Base-by-base conservation (phyloP, 2,113 vertebrate genomes). In the Amphilophus citrinellus region DNA sequence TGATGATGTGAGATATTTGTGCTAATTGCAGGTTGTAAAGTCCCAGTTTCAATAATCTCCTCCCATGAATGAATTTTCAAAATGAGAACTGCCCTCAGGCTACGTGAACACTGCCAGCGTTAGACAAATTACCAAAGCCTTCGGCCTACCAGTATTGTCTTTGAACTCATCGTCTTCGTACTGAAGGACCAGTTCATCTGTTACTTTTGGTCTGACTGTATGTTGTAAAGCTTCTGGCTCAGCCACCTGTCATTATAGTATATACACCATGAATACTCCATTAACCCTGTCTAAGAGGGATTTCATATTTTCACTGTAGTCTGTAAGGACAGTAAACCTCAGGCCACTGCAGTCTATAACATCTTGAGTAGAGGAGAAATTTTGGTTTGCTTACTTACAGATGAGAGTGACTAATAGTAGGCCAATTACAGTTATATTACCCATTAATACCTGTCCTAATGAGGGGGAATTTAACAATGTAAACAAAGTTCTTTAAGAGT, bases 371-470 rank as follows among this genome's bases (percentile, higher is more conserved):
- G 32, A 59, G 4, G 3, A 71, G 56, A 76, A 10, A 14, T 32
- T 59, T 50, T 35, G 47, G 80, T 83, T 57, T 7, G 42, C 27
- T 87, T 22, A 4, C 78, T 75, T 63, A 63, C 58, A 57, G 79
- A 66, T 71, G 77, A 82, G 73, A 79, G 61, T 83, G 84, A 87
- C 81, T 50, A 10, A 17, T 62, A 68, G 63, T 44, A 73, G 63
- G 56, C 6, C 35, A 87, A 82, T 91, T 79, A 93, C 87, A 90
- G 73, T 77, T 85, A 35, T 35, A 35, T 35, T 35, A 35, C 79
- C 61, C 91, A 93, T 92, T 89, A 17, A 93, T 92, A 84, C 62
- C 58, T 59, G 88, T 84, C 78, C 90, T 58, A 61, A 47, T 10
- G 39, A 58, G 66, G 77, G 80, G 80, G 86, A 86, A 88, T 73